Evolutionary conservation across 2,888 invertebrate species (phyloP), one percentile per base, ranked within the genome.

Genomic region (Aphidoletes aphidimyza): DNA sequence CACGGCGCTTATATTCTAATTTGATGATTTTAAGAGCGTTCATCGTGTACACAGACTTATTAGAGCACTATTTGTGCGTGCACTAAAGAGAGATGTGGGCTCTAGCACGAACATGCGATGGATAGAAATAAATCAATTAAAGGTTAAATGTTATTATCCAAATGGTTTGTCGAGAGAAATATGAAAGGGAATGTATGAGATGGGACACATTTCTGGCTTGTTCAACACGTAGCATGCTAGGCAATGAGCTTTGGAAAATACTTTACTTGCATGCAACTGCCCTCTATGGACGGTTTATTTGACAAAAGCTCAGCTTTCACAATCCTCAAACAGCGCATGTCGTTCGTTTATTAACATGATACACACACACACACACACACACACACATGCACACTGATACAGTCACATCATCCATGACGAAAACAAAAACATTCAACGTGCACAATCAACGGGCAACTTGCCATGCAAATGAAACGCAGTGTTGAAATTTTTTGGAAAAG

Each of bases 351-450:
- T n/a, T n/a, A n/a, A n/a, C n/a, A n/a, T n/a, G n/a, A n/a, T n/a
- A n/a, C n/a, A n/a, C n/a, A 54, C 54, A 54, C 22, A 54, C 54
- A 9, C 2, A 47, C 19, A 19, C 47, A 47, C 19, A 54, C 54
- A 54, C 1, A 3, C 22, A n/a, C 22, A 54, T n/a, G 42, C 42
- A 42, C 42, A 42, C 42, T 42, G 8, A 42, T 9, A 42, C 42
- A 42, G 8, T 42, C 42, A 42, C 42, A 42, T 9, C 42, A 6
- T 69, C 34, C 69, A 30, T 14, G 11, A 54, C 19, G 5, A 69
- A 69, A 69, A 54, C 30, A 69, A 69, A 69, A 69, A 69, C 69
- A 69, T 69, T 6, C 3, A 69, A 69, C 34, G 30, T 69, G 17
- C 30, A 14, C 5, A 11, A 69, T n/a, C n/a, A 69, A 69, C 14